A percentile compares a stretch with the other conserved stretches of the same genome.
These are phyloP conservation scores for Drosophila pachea DNA, from an alignment of 1,140 invertebrate species.

Conservation along the genomic window DNA sequence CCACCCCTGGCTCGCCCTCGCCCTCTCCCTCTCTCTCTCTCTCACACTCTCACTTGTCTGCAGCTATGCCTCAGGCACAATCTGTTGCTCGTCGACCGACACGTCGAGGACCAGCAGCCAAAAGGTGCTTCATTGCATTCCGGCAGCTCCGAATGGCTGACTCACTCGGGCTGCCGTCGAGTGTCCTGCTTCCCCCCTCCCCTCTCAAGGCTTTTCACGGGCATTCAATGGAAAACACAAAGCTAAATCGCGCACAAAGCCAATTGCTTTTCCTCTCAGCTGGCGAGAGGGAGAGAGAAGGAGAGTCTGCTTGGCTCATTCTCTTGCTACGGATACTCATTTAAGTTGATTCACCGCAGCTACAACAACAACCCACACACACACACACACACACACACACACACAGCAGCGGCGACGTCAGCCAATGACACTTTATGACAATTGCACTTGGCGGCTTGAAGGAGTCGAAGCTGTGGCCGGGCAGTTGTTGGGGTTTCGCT, in stretches of 20 bases:
- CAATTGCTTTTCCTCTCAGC: constrained; percentile 42
- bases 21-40: not conserved
- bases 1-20: not conserved
- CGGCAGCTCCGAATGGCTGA: constrained; percentile 12
- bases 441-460: constrained; percentile 71
- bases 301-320: not conserved
- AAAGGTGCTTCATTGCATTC: constrained; percentile 9
- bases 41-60: not conserved
- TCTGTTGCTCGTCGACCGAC: constrained; percentile 9
- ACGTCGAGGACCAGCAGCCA: constrained; percentile 3
- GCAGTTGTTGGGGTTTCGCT: not conserved
- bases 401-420: constrained; percentile 46
- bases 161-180: not conserved
- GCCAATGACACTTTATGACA: constrained; percentile 78
- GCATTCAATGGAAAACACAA: constrained; percentile 44
- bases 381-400: constrained; percentile 30
- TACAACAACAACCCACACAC: constrained; percentile 16
- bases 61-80: not conserved
- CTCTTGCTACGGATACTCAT: constrained; percentile 74
- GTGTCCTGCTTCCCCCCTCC: not conserved
- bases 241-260: constrained; percentile 63
- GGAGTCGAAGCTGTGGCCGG: not conserved
- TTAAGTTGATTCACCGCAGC: constrained; percentile 77
- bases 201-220: not conserved
- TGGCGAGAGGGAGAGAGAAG: constrained; percentile 10